phyloP scores from a whole-genome alignment of 2,888 invertebrate genomes.

The Conus canariensis region DNA sequence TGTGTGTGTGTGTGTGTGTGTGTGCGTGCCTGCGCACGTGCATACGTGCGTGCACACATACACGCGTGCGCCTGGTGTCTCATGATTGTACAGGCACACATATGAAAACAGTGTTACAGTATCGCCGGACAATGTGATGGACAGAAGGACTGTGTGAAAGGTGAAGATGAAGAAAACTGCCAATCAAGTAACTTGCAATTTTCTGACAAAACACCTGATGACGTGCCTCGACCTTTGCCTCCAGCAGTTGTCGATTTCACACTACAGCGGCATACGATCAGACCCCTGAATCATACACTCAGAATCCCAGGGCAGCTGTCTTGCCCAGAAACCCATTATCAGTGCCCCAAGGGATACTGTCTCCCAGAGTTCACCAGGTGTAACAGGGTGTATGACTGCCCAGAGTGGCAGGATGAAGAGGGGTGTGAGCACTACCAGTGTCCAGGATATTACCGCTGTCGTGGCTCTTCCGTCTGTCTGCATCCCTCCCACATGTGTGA shows the following conservation, averaged over 20 bases:
- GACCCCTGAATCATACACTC: no score
- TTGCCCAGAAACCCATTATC: conserved; percentile 15
- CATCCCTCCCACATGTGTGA: background rate
- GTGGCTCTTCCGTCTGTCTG: background rate
- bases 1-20: background rate
- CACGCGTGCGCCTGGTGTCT: background rate
- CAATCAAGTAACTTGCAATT: background rate
- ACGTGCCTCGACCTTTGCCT: background rate
- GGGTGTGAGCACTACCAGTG: background rate
- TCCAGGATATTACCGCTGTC: conserved; percentile 28
- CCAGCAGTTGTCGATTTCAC: background rate
- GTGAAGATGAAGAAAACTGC: conserved; percentile 23
- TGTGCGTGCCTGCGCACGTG: background rate
- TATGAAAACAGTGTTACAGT: background rate
- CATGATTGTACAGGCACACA: background rate
- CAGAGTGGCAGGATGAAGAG: background rate
- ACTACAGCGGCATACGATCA: background rate
- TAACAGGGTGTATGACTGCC: conserved; percentile 24
- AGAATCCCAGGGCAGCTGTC: background rate
- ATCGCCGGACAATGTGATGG: background rate
- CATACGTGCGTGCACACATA: background rate
- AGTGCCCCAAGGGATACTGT: conserved; percentile 28
- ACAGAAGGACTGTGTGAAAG: conserved; percentile 20
- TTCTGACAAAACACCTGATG: no score
- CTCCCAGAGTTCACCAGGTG: conserved; percentile 11